Evolutionary conservation across 2,113 vertebrate species (phyloP).

Genomic region (Apteryx owenii): DNA sequence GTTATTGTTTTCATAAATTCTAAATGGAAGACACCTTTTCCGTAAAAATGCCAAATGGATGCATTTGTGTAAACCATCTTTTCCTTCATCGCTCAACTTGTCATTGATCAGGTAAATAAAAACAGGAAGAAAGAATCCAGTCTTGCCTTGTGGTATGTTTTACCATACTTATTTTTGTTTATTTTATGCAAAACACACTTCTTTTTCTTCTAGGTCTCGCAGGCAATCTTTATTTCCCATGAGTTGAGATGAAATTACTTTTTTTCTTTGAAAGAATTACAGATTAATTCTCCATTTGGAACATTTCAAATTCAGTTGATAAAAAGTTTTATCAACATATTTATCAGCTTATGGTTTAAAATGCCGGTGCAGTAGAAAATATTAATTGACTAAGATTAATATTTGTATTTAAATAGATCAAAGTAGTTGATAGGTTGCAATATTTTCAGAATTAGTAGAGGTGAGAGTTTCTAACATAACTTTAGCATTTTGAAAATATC

Average conservation of each 20-base stretch:
- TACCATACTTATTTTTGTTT: background rate
- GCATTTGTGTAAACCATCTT: background rate
- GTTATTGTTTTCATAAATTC: background rate
- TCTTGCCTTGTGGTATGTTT: background rate
- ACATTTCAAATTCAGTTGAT: background rate
- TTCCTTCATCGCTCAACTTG: background rate
- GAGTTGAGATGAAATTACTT: rapidly evolving
- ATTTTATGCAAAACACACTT: background rate
- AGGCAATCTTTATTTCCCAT: background rate
- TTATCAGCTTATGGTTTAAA: background rate
- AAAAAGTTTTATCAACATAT: background rate
- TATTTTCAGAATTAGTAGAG: background rate
- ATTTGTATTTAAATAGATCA: background rate
- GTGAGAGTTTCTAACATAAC: background rate
- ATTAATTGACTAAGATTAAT: background rate
- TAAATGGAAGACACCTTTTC: background rate
- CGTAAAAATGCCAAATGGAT: background rate
- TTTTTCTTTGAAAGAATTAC: background rate
- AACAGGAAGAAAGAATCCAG: background rate
- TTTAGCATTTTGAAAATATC: background rate
- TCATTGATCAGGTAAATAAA: background rate
- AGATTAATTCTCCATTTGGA: background rate
- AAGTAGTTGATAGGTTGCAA: background rate
- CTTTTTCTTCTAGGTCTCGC: background rate
- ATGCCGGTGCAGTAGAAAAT: background rate